Evolutionary conservation across 1,140 invertebrate genomes (phyloP).

Genomic region (Agrypnia vestita): DNA sequence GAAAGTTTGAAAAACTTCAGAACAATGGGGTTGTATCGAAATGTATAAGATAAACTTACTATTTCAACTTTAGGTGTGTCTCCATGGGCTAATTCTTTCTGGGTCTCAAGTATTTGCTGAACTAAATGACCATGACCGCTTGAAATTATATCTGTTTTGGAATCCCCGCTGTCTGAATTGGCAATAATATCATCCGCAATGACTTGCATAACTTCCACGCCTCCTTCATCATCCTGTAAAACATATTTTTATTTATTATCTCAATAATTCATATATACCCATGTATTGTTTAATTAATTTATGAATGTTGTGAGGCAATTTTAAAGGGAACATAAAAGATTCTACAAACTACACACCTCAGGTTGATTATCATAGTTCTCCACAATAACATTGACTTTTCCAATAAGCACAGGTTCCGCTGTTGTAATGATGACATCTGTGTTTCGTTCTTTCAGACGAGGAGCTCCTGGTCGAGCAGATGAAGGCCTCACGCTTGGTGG

Average conservation of each 20-base stretch:
- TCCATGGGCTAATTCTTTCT: slow-evolving; percentile 76
- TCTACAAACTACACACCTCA: slow-evolving; percentile 38
- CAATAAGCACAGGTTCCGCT: slow-evolving; percentile 70
- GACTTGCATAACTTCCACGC: slow-evolving; percentile 73
- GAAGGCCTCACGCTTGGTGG: slow-evolving; percentile 82
- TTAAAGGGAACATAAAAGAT: not conserved
- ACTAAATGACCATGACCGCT: slow-evolving; percentile 83
- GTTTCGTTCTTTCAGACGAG: slow-evolving; percentile 77
- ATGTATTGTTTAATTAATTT: no score
- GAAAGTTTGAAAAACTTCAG: no score
- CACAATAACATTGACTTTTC: slow-evolving; percentile 80
- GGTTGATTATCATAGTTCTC: slow-evolving; percentile 74
- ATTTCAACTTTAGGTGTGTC: slow-evolving; percentile 71
- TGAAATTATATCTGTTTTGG: slow-evolving; percentile 42
- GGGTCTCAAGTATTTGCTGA: slow-evolving; percentile 86
- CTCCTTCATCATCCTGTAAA: slow-evolving; percentile 74
- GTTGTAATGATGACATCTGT: slow-evolving; percentile 72
- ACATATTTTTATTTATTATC: not conserved
- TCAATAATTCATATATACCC: no score
- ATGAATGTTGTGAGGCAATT: no score
- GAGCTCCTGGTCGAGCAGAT: slow-evolving; percentile 85
- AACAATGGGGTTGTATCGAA: no score
- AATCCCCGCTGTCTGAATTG: slow-evolving; percentile 66
- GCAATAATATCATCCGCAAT: slow-evolving; percentile 54
- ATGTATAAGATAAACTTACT: slow-evolving; percentile 64